phyloP scores from a whole-genome alignment of 2,888 invertebrate genomes.

The Ectemnius continuus region DNA sequence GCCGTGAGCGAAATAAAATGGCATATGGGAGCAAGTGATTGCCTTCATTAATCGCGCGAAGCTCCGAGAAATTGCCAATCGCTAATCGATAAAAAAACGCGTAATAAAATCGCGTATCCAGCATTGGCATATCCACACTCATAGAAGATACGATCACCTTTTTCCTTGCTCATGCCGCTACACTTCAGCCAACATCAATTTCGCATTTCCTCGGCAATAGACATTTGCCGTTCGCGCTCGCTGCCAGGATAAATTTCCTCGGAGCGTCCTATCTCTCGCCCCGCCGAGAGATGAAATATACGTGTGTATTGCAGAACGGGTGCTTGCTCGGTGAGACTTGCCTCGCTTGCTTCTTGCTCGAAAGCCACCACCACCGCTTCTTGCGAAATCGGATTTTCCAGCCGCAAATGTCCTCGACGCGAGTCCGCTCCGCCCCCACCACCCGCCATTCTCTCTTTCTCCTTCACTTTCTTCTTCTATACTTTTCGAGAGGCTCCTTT shows the following conservation, averaged over 20 bases:
- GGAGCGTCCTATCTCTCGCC: neutral
- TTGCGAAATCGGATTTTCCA: constrained; percentile 16
- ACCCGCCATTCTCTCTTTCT: neutral
- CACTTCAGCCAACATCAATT: neutral
- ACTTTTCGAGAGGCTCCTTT: no score
- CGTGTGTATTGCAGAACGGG: constrained; percentile 1
- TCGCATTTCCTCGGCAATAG: constrained; percentile 7
- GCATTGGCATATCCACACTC: no score
- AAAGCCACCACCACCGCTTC: constrained; percentile 4
- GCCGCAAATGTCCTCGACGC: constrained; percentile 13
- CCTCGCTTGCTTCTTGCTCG: constrained; percentile 2
- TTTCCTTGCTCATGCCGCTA: neutral
- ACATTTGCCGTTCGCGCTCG: neutral
- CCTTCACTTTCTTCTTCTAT: no score
- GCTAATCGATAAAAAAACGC: no score
- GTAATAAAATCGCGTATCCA: no score
- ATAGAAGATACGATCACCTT: neutral
- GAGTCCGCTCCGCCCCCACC: neutral
- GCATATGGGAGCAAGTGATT: no score
- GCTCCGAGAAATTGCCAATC: no score
- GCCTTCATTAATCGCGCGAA: no score
- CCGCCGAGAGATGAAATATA: neutral
- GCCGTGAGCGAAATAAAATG: no score
- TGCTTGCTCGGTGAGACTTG: neutral
- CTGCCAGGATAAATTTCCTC: constrained; percentile 1